Conservation (phyloP, 2,888 invertebrate species). For the Zygogramma bicolorata region DNA sequence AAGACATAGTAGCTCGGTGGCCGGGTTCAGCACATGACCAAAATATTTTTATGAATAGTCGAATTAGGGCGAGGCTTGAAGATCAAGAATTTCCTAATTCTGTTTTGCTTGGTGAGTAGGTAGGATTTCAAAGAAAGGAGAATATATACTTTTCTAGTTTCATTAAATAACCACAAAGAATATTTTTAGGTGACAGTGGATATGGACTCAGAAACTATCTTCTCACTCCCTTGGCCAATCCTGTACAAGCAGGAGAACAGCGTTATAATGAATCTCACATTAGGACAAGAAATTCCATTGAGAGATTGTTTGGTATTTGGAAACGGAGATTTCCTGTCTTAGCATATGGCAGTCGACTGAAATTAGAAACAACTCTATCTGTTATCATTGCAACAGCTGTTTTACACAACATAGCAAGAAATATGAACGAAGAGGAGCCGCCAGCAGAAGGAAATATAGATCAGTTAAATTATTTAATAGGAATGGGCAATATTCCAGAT, state of each 20-base stretch:
- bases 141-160: too few relatives aligned
- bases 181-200: background rate
- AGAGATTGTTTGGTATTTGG: background rate
- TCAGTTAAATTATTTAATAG: background rate
- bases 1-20: too few relatives aligned
- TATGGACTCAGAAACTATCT: background rate
- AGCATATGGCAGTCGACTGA: too few relatives aligned
- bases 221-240: background rate
- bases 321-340: too few relatives aligned
- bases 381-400: background rate
- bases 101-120: too few relatives aligned
- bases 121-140: background rate
- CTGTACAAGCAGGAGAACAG: background rate
- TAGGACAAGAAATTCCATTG: background rate
- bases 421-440: background rate
- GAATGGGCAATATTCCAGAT: background rate
- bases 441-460: background rate
- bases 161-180: background rate
- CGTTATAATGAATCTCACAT: too few relatives aligned
- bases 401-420: too few relatives aligned
- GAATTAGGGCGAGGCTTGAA: too few relatives aligned
- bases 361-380: background rate
- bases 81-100: too few relatives aligned
- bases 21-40: too few relatives aligned
- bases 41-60: too few relatives aligned